A percentile compares a stretch with the other conserved stretches of the same genome.
phyloP scores from a whole-genome alignment of 2,888 invertebrate genomes.

The Erynnis tages region DNA sequence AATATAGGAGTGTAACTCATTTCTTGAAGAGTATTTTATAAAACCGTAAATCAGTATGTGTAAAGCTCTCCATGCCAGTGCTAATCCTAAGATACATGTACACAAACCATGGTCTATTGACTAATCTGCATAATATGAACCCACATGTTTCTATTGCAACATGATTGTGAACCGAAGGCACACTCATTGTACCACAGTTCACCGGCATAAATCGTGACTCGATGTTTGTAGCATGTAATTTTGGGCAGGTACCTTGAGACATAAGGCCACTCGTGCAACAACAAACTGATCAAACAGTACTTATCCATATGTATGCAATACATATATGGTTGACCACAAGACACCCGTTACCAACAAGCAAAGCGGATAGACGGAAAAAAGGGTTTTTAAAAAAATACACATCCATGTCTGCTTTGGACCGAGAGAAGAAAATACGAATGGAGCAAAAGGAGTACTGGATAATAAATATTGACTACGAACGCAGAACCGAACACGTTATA shows the following conservation, averaged over 20 bases:
- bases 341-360: conserved; percentile 43
- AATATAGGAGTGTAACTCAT: no score
- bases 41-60: no score
- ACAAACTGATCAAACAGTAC: conserved; percentile 53
- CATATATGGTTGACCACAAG: conserved; percentile 65
- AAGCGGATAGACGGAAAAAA: conserved; percentile 28
- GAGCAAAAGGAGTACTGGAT: conserved; percentile 50
- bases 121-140: conserved; percentile 20
- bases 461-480: conserved; percentile 39
- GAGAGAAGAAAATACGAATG: conserved; percentile 20
- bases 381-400: conserved; percentile 29
- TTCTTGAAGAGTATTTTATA: no score
- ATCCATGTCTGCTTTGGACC: conserved; percentile 37
- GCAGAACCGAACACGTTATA: conserved; percentile 55
- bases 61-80: no score
- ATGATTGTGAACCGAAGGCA: conserved; percentile 12
- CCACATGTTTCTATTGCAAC: conserved; percentile 20
- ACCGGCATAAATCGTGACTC: conserved; percentile 28
- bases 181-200: conserved; percentile 11
- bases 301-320: conserved; percentile 46
- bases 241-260: conserved; percentile 47
- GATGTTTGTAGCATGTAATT: conserved; percentile 42
- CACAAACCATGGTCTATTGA: no score
- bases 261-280: conserved; percentile 57
- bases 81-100: no score